Percentiles rank a stretch among this genome's conserved stretches.
Conservation (phyloP, 2,888 invertebrate species). For the Drosophila nigricruria region DNA sequence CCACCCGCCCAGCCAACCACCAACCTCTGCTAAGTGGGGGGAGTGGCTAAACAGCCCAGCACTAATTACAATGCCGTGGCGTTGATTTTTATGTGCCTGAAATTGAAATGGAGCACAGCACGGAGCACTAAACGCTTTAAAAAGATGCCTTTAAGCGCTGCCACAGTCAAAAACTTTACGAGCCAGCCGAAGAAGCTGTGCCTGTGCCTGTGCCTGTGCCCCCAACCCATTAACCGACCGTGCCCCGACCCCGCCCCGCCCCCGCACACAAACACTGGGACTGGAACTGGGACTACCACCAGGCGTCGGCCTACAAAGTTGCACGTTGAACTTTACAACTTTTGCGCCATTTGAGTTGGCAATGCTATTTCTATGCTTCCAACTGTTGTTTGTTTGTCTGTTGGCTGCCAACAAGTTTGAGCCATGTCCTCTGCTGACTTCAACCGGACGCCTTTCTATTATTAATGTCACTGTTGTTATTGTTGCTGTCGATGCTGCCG, state of each 20-base stretch:
- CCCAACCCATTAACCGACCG: neutral
- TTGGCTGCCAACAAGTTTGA: constrained; percentile 55
- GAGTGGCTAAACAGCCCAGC: constrained; percentile 55
- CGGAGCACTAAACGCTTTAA: constrained; percentile 62
- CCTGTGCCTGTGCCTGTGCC: no score
- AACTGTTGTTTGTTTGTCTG: constrained; percentile 66
- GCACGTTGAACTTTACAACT: constrained; percentile 74
- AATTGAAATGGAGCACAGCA: constrained; percentile 69
- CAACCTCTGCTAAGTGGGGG: constrained; percentile 3
- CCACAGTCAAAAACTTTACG: constrained; percentile 46
- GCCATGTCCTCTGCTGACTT: constrained; percentile 59
- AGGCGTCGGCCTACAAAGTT: constrained; percentile 68
- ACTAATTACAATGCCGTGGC: constrained; percentile 70
- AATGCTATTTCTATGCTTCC: constrained; percentile 25
- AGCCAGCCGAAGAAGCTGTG: constrained; percentile 18
- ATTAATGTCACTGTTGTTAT: constrained; percentile 65
- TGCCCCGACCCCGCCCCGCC: neutral
- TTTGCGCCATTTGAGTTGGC: constrained; percentile 57
- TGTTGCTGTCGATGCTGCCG: constrained; percentile 13
- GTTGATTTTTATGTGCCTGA: constrained; percentile 73
- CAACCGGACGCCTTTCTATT: constrained; percentile 74
- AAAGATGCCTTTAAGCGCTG: constrained; percentile 57
- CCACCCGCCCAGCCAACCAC: constrained; percentile 9
- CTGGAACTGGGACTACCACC: neutral
- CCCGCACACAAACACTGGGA: neutral